Evolutionary conservation across 2,888 invertebrate genomes (phyloP).

Genomic region (Ormyrus labotus): DNA sequence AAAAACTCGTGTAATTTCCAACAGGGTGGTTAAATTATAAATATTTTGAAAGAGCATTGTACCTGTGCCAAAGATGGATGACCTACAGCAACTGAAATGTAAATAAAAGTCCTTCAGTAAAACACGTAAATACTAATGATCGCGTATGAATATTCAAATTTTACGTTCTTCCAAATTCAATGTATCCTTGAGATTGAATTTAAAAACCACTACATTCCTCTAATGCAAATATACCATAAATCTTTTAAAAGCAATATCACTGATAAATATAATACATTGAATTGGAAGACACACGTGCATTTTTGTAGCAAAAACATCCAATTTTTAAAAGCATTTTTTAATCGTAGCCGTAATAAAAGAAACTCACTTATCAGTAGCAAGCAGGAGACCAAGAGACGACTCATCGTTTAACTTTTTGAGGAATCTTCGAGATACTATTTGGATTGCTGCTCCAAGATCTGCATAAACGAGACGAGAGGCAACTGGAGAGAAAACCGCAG

Average conservation of each 20-base stretch:
- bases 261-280: too few species aligned
- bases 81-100: conserved; percentile 37
- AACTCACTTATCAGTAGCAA: conserved; percentile 38
- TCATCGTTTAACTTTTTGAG: conserved; percentile 9
- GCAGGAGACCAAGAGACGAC: background rate
- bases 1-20: too few species aligned
- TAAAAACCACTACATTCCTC: conserved; percentile 1
- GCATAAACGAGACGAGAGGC: conserved; percentile 30
- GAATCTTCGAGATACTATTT: conserved; percentile 5
- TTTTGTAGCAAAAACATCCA: too few species aligned
- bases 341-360: background rate
- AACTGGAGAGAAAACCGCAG: conserved; percentile 47
- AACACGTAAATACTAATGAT: background rate
- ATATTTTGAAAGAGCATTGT: background rate
- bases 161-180: background rate
- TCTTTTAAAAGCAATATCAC: too few species aligned
- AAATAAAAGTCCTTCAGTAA: conserved; percentile 26
- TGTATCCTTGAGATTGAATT: background rate
- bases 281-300: too few species aligned
- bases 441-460: conserved; percentile 2
- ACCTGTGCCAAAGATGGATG: conserved; percentile 38
- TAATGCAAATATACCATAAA: too few species aligned
- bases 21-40: too few species aligned
- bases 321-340: too few species aligned
- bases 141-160: conserved; percentile 18